Percentiles rank a stretch among this genome's conserved stretches.
These are phyloP conservation scores for Galeopterus variegatus DNA, from an alignment of 2,113 vertebrate species.

Conservation along the genomic window DNA sequence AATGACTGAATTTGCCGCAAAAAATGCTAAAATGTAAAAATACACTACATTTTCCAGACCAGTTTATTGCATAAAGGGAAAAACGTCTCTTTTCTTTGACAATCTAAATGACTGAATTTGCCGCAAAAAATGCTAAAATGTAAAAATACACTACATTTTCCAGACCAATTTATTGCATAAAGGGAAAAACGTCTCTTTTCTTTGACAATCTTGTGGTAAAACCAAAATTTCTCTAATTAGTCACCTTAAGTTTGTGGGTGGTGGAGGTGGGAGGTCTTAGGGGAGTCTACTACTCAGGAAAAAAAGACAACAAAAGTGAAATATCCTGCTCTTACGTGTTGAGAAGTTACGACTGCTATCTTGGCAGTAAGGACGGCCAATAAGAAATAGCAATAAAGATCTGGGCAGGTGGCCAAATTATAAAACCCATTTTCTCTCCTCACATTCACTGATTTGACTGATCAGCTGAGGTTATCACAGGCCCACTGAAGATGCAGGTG, in stretches of 20 bases:
- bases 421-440: slow-evolving; percentile 34
- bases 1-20: background rate
- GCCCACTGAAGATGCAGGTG: slow-evolving; percentile 29
- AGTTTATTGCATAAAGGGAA: background rate
- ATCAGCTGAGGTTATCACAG: background rate
- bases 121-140: background rate
- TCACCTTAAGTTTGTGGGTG: background rate
- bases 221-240: background rate
- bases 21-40: background rate
- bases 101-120: background rate
- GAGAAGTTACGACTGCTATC: fast-evolving
- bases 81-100: background rate
- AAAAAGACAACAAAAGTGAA: background rate
- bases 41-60: background rate
- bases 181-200: background rate
- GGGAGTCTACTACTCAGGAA: background rate
- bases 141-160: background rate
- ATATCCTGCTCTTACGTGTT: background rate
- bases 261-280: background rate
- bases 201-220: background rate
- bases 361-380: background rate
- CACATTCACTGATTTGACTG: background rate
- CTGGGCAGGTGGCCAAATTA: slow-evolving; percentile 3
- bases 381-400: fast-evolving
- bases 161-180: background rate